Conservation (phyloP, 2,797 vertebrate species). For the Cyclura pinguis region DNA sequence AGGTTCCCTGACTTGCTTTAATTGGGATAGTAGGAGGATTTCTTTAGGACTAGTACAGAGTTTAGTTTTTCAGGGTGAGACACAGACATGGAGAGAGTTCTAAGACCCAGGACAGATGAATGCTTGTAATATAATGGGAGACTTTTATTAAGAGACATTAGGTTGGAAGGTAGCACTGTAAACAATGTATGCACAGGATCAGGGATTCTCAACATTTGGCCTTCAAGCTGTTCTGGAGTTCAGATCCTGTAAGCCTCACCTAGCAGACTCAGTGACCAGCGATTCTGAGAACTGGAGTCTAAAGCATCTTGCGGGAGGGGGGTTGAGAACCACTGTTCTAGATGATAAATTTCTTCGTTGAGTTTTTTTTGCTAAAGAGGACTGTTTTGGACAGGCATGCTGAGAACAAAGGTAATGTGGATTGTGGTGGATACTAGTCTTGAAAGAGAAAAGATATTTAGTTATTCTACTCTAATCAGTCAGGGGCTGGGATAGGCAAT, state of each 20-base stretch:
- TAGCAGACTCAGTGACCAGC: no score
- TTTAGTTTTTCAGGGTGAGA: neutral
- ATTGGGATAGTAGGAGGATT: neutral
- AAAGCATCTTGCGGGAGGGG: no score
- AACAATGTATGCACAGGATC: neutral
- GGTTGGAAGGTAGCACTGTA: no score
- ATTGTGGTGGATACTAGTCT: no score
- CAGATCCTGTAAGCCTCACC: no score
- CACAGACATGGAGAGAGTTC: neutral
- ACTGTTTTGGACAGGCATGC: neutral
- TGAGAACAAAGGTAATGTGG: neutral
- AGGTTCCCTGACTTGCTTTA: neutral
- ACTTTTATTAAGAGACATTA: neutral
- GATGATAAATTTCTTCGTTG: neutral
- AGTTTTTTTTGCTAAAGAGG: neutral
- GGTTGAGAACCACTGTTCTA: no score
- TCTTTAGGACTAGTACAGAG: neutral
- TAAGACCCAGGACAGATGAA: neutral
- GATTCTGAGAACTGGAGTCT: no score
- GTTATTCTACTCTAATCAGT: no score
- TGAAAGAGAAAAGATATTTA: no score
- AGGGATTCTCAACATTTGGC: neutral
- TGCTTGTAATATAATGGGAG: neutral
- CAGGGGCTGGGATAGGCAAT: no score
- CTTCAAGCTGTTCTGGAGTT: no score